phyloP scores from a whole-genome alignment of 2,113 vertebrate species.

The Lagopus muta region DNA sequence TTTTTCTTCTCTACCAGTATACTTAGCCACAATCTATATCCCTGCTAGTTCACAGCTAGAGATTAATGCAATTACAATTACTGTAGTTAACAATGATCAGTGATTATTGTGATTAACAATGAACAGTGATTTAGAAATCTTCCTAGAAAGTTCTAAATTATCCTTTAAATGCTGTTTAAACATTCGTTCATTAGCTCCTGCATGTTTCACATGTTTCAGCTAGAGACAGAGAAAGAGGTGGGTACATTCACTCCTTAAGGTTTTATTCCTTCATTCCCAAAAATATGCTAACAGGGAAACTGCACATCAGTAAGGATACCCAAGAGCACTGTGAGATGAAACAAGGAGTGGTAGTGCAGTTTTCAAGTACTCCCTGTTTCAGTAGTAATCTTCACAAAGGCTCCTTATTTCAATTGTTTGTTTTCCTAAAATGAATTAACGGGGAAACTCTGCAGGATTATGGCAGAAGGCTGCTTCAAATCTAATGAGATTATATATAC shows the following conservation, averaged over 20 bases:
- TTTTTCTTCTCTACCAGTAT: not conserved
- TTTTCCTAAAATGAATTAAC: not conserved
- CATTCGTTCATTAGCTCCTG: not conserved
- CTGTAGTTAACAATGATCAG: slow-evolving; percentile 22
- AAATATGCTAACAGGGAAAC: not conserved
- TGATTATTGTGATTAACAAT: too few relatives aligned
- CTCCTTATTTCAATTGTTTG: not conserved
- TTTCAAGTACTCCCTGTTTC: not conserved
- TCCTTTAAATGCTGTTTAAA: slow-evolving; percentile 23
- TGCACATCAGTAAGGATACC: not conserved
- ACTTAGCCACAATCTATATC: not conserved
- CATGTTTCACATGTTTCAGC: not conserved
- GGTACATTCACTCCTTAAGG: not conserved
- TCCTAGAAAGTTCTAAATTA: slow-evolving; percentile 17
- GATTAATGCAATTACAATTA: slow-evolving; percentile 23
- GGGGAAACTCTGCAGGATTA: not conserved
- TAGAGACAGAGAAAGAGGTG: not conserved
- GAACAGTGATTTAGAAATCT: slow-evolving; percentile 49
- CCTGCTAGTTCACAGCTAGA: not conserved
- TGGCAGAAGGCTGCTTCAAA: not conserved
- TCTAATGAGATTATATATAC: not conserved
- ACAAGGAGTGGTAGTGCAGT: not conserved
- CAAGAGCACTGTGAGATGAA: not conserved
- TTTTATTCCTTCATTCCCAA: not conserved
- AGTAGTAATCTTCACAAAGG: not conserved